Conservation (phyloP, 2,113 vertebrate genomes). For the Sardina pilchardus region DNA sequence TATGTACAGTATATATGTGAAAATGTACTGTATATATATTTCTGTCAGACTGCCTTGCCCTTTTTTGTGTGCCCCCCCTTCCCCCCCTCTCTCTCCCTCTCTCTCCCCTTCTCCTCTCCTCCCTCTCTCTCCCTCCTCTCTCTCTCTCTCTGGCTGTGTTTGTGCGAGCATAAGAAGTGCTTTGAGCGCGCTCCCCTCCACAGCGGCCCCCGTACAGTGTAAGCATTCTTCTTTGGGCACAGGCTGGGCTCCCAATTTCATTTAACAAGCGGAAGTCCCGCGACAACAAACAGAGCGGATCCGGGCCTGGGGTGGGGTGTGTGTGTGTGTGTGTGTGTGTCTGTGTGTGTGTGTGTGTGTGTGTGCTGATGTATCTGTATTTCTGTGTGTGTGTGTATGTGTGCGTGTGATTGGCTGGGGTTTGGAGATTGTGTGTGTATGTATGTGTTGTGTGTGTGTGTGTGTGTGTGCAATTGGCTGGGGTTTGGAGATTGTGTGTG, state of each 20-base stretch:
- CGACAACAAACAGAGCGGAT: constrained; percentile 37
- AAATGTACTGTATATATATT: not conserved
- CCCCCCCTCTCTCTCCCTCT: constrained; percentile 37
- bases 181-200: constrained; percentile 45
- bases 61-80: not conserved
- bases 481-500: too few species aligned
- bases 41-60: not conserved
- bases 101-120: constrained; percentile 22
- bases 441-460: constrained; percentile 20
- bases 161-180: constrained; percentile 40
- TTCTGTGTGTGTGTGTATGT: not conserved
- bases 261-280: constrained; percentile 45
- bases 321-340: not conserved
- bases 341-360: constrained; percentile 6
- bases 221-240: constrained; percentile 36
- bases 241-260: constrained; percentile 46
- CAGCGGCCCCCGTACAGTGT: constrained; percentile 20
- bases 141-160: constrained; percentile 44
- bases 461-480: too few species aligned
- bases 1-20: not conserved
- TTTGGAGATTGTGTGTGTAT: not conserved
- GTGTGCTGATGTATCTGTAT: constrained; percentile 9
- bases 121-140: constrained; percentile 47
- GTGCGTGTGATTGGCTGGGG: not conserved
- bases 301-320: constrained; percentile 2